Evolutionary conservation across 2,797 vertebrate genomes (phyloP).

Genomic region (Mormyrops boulengeri): DNA sequence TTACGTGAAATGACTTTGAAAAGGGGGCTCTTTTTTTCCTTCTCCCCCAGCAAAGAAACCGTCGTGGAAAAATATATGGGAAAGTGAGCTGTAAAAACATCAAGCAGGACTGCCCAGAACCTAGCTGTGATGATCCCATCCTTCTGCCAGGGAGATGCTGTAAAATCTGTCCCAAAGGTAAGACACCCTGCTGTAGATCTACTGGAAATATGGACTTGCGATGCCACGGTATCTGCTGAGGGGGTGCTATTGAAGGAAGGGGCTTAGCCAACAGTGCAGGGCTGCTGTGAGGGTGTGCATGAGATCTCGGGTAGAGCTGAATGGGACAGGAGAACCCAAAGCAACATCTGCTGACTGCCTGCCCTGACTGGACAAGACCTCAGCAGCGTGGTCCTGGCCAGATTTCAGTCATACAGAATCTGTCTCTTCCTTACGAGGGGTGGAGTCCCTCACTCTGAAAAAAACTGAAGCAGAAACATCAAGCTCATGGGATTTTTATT

Average conservation of each 20-base stretch:
- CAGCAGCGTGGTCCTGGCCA: background rate
- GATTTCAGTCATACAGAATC: background rate
- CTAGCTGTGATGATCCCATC: slow-evolving; percentile 66
- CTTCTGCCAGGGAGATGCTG: slow-evolving; percentile 87
- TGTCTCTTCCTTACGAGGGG: background rate
- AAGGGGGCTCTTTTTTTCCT: background rate
- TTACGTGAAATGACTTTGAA: background rate
- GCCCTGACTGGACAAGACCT: background rate
- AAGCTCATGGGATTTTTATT: background rate
- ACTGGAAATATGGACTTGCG: background rate
- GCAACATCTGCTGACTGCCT: background rate
- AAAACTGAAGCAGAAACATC: background rate
- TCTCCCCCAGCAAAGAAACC: slow-evolving; percentile 68
- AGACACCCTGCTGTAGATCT: background rate
- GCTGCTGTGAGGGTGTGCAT: background rate
- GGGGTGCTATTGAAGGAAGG: background rate
- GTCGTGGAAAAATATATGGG: slow-evolving; percentile 73
- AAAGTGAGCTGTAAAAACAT: slow-evolving; percentile 93
- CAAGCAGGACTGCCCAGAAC: slow-evolving; percentile 80
- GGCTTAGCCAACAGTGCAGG: background rate
- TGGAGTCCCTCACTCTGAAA: background rate
- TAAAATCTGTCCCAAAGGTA: slow-evolving; percentile 78
- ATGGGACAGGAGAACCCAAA: background rate
- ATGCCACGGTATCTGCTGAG: background rate
- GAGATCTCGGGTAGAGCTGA: background rate